Base-by-base conservation (phyloP, 2,113 vertebrate species). In the Nymphicus hollandicus region DNA sequence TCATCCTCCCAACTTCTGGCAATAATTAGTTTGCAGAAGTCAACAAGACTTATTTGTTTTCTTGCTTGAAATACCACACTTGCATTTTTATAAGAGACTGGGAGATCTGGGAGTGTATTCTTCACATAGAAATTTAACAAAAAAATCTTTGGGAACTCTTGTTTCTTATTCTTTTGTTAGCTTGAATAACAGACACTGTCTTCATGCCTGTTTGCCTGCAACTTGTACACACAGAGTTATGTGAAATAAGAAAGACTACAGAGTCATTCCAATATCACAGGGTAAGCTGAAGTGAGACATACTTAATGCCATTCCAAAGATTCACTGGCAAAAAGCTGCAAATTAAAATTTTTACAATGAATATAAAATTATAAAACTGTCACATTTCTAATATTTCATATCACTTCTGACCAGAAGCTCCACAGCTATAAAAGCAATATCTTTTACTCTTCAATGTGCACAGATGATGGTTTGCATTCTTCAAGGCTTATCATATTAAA, bases 311-410 rank as follows among this genome's bases (percentile, higher is more conserved):
- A 86, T 96, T 97, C 85, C 79, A 91, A 97, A 96, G 63, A 97
- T 88, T 97, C 95, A 88, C 88, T 91, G 81, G 82, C 31, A 97
- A 96, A 97, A 97, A 95, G 77, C 88, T 86, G 86, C 88, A 96
- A 97, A 96, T 96, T 95, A 96, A 97, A 98, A 97, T 97, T 91
- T 98, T 97, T 95, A 92, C 93, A 96, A 97, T 85, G 88, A 96
- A 87, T 96, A 96, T 96, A 97, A 98, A 98, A 98, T 98, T 98
- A 97, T 97, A 96, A 97, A 98, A 96, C 94, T 96, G 94, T 97
- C 97, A 98, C 95, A 97, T 96, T 98, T 97, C 96, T 97, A 97
- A 96, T 98, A 98, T 97, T 97, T 98, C 97, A 96, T 96, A 98
- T 98, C 95, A 91, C 95, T 97, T 96, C 96, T 98, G 97, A 98